These are phyloP conservation scores for Triops longicaudatus DNA, from an alignment of 1,140 invertebrate species.

Conservation along the genomic window DNA sequence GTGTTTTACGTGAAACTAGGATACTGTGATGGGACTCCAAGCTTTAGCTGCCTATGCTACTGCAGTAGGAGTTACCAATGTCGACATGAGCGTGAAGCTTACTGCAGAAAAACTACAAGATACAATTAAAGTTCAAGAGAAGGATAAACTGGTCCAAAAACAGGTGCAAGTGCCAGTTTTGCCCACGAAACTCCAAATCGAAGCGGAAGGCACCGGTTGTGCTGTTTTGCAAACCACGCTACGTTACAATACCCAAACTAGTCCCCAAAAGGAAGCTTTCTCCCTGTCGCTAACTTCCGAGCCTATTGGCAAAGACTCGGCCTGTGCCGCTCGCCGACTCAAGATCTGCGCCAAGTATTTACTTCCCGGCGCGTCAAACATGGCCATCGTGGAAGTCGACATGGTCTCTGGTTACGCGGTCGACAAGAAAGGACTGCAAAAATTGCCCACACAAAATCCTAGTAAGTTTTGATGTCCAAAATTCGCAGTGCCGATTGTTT, in stretches of 20 bases:
- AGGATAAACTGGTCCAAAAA: conserved; percentile 43
- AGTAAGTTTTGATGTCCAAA: background rate
- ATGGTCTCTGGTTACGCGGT: conserved; percentile 55
- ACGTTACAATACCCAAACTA: conserved; percentile 43
- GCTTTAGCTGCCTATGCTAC: conserved; percentile 50
- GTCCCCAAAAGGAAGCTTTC: conserved; percentile 42
- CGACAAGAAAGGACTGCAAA: conserved; percentile 44
- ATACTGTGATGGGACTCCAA: conserved; percentile 57
- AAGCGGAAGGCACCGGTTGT: conserved; percentile 50
- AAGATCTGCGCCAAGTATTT: conserved; percentile 41
- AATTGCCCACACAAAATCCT: conserved; percentile 22
- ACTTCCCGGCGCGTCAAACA: conserved; percentile 46
- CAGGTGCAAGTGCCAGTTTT: conserved; percentile 40
- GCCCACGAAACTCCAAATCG: conserved; percentile 43
- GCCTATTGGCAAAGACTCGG: conserved; percentile 16
- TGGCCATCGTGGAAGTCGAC: conserved; percentile 54
- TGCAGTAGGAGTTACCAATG: conserved; percentile 36
- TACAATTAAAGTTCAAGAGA: conserved; percentile 38
- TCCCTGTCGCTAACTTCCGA: conserved; percentile 34
- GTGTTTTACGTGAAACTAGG: conserved; percentile 32
- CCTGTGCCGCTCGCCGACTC: conserved; percentile 40
- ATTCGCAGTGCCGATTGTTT: too few species aligned
- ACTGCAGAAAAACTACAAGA: conserved; percentile 37
- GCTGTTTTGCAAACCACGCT: conserved; percentile 43
- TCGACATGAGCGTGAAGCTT: conserved; percentile 40